Percentiles rank a stretch among this genome's conserved stretches.
Evolutionary conservation across 2,113 vertebrate species (phyloP).

Genomic region (Ascaphus truei): DNA sequence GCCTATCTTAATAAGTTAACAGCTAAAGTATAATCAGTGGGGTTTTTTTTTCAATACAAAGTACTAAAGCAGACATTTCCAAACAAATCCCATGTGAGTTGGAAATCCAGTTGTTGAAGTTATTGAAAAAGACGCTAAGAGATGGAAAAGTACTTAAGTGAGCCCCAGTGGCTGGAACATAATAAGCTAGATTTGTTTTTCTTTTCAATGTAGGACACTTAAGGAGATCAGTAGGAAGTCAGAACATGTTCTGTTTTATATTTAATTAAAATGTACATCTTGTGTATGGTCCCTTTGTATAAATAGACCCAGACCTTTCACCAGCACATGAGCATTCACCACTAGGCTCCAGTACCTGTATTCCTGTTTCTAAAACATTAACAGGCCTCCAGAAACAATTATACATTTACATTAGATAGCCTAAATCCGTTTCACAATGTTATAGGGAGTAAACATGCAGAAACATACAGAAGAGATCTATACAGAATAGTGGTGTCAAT

Average conservation of each 20-base stretch:
- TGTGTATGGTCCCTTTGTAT: slow-evolving; percentile 32
- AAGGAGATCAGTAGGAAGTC: slow-evolving; percentile 38
- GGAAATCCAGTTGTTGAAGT: slow-evolving; percentile 34
- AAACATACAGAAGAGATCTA: too few relatives aligned
- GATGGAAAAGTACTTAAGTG: slow-evolving; percentile 36
- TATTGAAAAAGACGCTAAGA: slow-evolving; percentile 38
- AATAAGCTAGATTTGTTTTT: slow-evolving; percentile 47
- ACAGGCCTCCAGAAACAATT: neutral
- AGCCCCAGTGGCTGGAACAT: slow-evolving; percentile 32
- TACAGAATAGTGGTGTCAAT: too few relatives aligned
- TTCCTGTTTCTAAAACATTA: slow-evolving; percentile 20
- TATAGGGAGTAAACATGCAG: too few relatives aligned
- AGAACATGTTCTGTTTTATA: slow-evolving; percentile 39
- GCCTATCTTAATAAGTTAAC: slow-evolving; percentile 17
- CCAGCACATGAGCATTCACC: neutral
- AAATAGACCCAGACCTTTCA: slow-evolving; percentile 6
- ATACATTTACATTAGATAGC: neutral
- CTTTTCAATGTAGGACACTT: slow-evolving; percentile 37
- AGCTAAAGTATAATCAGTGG: neutral
- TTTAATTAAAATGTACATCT: slow-evolving; percentile 36
- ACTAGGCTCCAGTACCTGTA: slow-evolving; percentile 2
- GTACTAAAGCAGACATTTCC: slow-evolving; percentile 22
- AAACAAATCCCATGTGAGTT: slow-evolving; percentile 17
- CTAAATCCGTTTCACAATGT: neutral
- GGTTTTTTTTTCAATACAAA: neutral